These are phyloP conservation scores for Bombus waltoni DNA, from an alignment of 1,140 invertebrate species.

Conservation along the genomic window DNA sequence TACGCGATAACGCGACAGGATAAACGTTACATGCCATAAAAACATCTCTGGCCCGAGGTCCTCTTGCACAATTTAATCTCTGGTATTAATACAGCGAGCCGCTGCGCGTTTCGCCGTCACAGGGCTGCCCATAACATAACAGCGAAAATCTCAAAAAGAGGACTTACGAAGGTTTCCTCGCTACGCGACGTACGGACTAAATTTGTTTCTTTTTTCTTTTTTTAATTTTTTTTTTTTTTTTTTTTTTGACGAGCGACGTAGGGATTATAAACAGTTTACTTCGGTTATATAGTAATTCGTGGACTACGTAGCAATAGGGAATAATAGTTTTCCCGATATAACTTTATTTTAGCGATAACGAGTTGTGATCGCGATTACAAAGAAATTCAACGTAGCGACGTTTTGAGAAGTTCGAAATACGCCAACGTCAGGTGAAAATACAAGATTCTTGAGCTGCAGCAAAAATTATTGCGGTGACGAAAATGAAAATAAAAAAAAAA, in stretches of 20 bases:
- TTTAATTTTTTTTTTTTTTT: neutral
- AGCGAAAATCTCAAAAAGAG: neutral
- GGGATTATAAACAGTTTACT: neutral
- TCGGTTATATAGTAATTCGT: neutral
- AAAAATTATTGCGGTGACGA: too few relatives aligned
- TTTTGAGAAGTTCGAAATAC: too few relatives aligned
- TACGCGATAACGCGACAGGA: neutral
- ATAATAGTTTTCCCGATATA: neutral
- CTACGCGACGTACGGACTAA: neutral
- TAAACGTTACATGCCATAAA: neutral
- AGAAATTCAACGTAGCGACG: too few relatives aligned
- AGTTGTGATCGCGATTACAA: too few relatives aligned
- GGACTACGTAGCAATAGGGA: neutral
- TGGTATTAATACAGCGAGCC: conserved; percentile 1
- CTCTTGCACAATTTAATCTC: conserved; percentile 11
- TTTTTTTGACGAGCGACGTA: neutral
- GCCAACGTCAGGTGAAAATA: too few relatives aligned
- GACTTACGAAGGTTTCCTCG: neutral
- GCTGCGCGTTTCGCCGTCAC: neutral
- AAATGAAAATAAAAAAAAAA: too few relatives aligned
- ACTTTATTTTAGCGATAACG: too few relatives aligned
- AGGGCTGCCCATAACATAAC: neutral
- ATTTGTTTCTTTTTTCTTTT: neutral
- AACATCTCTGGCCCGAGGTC: neutral
- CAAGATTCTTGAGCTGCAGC: too few relatives aligned